Percentiles rank a stretch among this genome's conserved stretches.
Evolutionary conservation across 64 coral and sea anemone species (phyloP).

Genomic region (Stylophora pistillata): DNA sequence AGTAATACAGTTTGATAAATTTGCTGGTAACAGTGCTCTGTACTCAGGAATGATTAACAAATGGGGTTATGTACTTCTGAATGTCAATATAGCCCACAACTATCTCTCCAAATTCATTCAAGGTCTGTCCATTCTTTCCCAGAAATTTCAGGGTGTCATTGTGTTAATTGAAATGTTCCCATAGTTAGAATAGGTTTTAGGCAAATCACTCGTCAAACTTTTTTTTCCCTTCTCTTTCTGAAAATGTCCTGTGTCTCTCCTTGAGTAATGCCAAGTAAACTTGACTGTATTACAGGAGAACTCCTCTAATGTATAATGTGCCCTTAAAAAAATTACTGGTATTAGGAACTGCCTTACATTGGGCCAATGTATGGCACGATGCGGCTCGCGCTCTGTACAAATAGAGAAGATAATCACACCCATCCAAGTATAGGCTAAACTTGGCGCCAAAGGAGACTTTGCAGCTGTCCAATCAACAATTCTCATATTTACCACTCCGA

Average conservation of each 20-base stretch:
- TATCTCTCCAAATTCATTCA: constrained; percentile 52
- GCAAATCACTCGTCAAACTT: constrained; percentile 34
- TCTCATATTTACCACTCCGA: too few species aligned
- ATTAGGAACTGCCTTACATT: constrained; percentile 4
- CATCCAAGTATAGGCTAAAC: too few species aligned
- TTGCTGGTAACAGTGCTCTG: constrained; percentile 32
- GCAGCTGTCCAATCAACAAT: too few species aligned
- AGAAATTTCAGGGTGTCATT: constrained; percentile 44
- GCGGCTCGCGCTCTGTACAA: too few species aligned
- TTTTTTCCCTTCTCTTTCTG: constrained; percentile 66
- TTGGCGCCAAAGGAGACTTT: too few species aligned
- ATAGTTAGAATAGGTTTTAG: constrained; percentile 56
- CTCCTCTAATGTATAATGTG: constrained; percentile 16
- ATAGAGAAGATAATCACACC: too few species aligned
- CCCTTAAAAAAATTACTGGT: constrained; percentile 12
- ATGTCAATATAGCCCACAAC: constrained; percentile 52
- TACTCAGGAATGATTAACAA: background rate
- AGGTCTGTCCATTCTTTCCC: constrained; percentile 36
- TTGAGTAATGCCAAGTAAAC: constrained; percentile 49
- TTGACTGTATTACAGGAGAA: constrained; percentile 61
- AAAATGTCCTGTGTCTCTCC: constrained; percentile 49
- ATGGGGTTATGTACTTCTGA: constrained; percentile 45
- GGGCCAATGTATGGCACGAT: too few species aligned
- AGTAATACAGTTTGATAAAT: constrained; percentile 30
- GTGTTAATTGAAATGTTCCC: constrained; percentile 28